phyloP scores from a whole-genome alignment of 2,888 invertebrate species.

The Bruchidius siliquastri region DNA sequence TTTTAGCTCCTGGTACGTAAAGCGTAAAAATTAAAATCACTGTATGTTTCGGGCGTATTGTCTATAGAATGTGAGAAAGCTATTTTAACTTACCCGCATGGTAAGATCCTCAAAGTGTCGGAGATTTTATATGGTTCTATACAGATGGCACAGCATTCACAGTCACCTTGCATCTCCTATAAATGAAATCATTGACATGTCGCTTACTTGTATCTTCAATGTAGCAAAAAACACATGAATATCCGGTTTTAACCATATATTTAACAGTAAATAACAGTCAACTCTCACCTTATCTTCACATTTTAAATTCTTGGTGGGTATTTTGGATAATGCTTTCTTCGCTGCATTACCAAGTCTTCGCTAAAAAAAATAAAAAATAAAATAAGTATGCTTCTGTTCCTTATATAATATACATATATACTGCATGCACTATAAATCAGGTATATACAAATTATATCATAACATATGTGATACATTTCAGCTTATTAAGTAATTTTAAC shows the following conservation, averaged over 20 bases:
- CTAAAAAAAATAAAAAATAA: conserved; percentile 53
- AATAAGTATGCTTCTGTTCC: too few relatives aligned
- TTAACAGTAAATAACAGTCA: not conserved
- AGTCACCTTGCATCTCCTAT: conserved; percentile 74
- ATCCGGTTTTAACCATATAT: not conserved
- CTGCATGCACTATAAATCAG: too few relatives aligned
- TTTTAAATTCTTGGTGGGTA: conserved; percentile 84
- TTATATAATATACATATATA: too few relatives aligned
- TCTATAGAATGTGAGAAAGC: not conserved
- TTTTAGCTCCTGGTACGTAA: too few relatives aligned
- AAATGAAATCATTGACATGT: conserved; percentile 19
- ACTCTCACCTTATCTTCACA: conserved; percentile 74
- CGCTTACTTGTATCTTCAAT: not conserved
- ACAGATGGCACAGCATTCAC: conserved; percentile 92
- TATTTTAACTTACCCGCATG: conserved; percentile 72
- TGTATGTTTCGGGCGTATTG: too few relatives aligned
- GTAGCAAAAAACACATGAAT: not conserved
- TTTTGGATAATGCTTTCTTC: conserved; percentile 89
- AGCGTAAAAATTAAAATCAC: too few relatives aligned
- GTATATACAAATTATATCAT: too few relatives aligned
- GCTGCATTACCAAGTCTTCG: conserved; percentile 87
- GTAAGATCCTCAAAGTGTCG: conserved; percentile 82
- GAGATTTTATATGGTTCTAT: conserved; percentile 87
- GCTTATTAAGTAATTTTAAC: too few relatives aligned
- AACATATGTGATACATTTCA: too few relatives aligned